Conservation (phyloP, 2,797 vertebrate species). For the Naso thynnoides region DNA sequence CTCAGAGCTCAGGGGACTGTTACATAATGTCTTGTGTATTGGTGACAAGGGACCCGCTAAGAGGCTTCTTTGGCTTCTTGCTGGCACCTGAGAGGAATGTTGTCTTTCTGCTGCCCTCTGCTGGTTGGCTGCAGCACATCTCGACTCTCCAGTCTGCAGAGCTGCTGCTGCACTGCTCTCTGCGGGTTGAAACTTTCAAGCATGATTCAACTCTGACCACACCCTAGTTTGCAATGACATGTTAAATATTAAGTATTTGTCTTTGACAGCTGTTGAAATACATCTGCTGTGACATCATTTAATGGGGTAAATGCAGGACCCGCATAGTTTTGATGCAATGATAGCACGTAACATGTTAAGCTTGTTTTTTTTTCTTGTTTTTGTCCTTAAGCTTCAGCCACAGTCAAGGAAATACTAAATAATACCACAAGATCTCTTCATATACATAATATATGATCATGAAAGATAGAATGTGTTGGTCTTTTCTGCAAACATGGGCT, state of each 20-base stretch:
- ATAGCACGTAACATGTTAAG: neutral
- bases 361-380: neutral
- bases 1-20: neutral
- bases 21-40: neutral
- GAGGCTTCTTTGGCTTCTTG: constrained; percentile 26
- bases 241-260: constrained; percentile 12
- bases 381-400: neutral
- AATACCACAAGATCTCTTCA: constrained; percentile 7
- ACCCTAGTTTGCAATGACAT: constrained; percentile 48
- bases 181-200: constrained; percentile 32
- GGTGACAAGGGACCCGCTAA: constrained; percentile 1
- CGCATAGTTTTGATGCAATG: neutral
- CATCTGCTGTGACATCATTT: constrained; percentile 34
- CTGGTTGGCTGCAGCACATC: constrained; percentile 29
- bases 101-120: constrained; percentile 46
- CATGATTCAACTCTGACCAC: constrained; percentile 58
- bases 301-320: neutral
- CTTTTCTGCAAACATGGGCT: constrained; percentile 13
- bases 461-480: constrained; percentile 9
- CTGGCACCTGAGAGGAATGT: constrained; percentile 12
- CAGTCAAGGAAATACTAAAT: constrained; percentile 4
- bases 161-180: constrained; percentile 46
- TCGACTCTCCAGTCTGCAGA: constrained; percentile 12
- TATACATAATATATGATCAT: constrained; percentile 33
- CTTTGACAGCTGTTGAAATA: constrained; percentile 39